phyloP scores from a whole-genome alignment of 2,888 invertebrate genomes.

The Adineta ricciae region DNA sequence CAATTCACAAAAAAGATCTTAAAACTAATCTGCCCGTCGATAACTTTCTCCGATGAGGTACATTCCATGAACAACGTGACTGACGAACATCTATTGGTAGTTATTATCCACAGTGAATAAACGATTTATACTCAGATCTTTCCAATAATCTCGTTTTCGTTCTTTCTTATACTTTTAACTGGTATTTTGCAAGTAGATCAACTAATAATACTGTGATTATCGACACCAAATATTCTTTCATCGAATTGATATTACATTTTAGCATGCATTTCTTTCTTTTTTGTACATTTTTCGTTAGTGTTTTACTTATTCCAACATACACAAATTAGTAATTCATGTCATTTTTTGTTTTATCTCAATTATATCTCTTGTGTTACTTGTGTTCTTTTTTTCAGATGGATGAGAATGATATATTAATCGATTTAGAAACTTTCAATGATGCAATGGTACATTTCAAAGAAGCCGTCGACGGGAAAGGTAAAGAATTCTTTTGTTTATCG shows the following conservation, averaged over 20 bases:
- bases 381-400: not conserved
- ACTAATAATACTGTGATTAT: no score
- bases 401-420: not conserved
- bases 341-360: no score
- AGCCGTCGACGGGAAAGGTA: not conserved
- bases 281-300: no score
- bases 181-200: no score
- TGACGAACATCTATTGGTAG: constrained; percentile 6
- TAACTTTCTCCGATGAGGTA: not conserved
- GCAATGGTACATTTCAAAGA: not conserved
- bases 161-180: no score
- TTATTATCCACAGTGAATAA: not conserved
- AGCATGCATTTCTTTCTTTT: no score
- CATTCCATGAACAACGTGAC: not conserved
- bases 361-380: no score
- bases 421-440: constrained; percentile 9
- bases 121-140: not conserved
- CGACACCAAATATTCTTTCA: no score
- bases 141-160: no score
- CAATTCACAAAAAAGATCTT: not conserved
- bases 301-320: no score
- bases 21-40: constrained; percentile 2
- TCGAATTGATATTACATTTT: no score
- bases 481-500: not conserved
- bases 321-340: no score